phyloP scores from a whole-genome alignment of 2,797 vertebrate species.

The Crax fasciolata region DNA sequence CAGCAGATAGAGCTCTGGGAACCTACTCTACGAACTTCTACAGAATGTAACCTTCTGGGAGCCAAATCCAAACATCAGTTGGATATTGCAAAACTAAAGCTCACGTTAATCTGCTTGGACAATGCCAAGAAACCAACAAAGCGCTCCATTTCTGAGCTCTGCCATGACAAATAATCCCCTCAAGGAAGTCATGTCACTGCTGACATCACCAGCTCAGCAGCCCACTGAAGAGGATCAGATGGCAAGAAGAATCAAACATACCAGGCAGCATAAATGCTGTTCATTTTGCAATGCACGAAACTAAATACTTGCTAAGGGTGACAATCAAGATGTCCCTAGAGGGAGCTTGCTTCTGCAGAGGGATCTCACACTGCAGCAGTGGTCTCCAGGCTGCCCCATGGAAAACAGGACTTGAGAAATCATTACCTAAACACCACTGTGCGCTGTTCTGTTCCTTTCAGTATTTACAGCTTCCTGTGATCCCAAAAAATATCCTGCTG shows the following conservation, averaged over 20 bases:
- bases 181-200: neutral
- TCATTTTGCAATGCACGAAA: neutral
- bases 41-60: neutral
- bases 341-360: neutral
- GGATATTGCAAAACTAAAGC: neutral
- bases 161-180: neutral
- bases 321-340: neutral
- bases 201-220: neutral
- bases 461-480: neutral
- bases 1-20: neutral
- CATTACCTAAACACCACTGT: fast-evolving
- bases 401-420: neutral
- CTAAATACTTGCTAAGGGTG: fast-evolving
- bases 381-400: neutral
- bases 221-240: neutral
- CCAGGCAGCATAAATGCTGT: neutral
- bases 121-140: neutral
- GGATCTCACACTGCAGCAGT: neutral
- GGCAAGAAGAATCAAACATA: neutral
- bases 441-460: neutral
- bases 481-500: no score
- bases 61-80: neutral
- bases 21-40: neutral
- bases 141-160: neutral
- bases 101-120: neutral